phyloP scores from a whole-genome alignment of 1,140 invertebrate genomes.

The Hetaerina americana region DNA sequence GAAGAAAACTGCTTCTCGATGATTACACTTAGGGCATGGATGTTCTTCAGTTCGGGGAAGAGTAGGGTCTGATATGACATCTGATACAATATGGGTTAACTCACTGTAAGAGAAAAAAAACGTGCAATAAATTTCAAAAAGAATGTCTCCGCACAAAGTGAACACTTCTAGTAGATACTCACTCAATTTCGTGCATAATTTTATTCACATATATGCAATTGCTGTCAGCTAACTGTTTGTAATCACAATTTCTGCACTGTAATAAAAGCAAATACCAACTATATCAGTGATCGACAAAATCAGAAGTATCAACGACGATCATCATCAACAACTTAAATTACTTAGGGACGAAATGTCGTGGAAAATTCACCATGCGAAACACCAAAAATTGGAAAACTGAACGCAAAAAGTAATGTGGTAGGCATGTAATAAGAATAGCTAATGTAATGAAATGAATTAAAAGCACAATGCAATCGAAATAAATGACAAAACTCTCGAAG shows the following conservation, averaged over 20 bases:
- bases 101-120: constrained; percentile 55
- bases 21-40: constrained; percentile 89
- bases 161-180: constrained; percentile 31
- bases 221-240: constrained; percentile 90
- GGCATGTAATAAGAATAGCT: too few species aligned
- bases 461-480: too few species aligned
- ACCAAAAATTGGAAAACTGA: too few species aligned
- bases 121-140: constrained; percentile 6
- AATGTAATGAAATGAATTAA: too few species aligned
- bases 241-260: constrained; percentile 90
- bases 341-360: too few species aligned
- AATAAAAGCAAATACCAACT: constrained; percentile 28
- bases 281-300: too few species aligned
- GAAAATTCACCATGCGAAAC: too few species aligned
- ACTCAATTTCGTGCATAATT: constrained; percentile 99
- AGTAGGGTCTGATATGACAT: constrained; percentile 96
- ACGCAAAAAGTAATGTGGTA: too few species aligned
- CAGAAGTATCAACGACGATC: too few species aligned
- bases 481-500: too few species aligned
- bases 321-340: too few species aligned
- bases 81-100: constrained; percentile 92
- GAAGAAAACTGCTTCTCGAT: constrained; percentile 87
- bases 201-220: constrained; percentile 99
- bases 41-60: constrained; percentile 96
- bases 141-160: neutral